phyloP scores from a whole-genome alignment of 2,113 vertebrate genomes.

The Proteles cristata region DNA sequence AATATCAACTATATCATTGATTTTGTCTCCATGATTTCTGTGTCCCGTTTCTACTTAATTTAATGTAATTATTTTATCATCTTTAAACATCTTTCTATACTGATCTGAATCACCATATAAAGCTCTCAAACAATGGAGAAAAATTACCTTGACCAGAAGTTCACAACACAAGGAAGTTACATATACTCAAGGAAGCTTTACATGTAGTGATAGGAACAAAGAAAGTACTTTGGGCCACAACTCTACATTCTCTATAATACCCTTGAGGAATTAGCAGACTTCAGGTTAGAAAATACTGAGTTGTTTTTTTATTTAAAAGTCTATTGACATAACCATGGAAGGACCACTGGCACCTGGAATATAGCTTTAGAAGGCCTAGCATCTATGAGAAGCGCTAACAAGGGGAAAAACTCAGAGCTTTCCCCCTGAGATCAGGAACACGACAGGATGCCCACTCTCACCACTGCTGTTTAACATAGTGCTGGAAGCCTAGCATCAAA shows the following conservation, averaged over 20 bases:
- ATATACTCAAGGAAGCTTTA: not conserved
- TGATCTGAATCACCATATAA: not conserved
- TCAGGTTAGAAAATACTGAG: not conserved
- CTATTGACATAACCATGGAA: not conserved
- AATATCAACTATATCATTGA: not conserved
- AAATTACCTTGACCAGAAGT: not conserved
- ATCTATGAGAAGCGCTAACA: too few species aligned
- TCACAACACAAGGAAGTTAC: not conserved
- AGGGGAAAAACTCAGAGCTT: too few species aligned
- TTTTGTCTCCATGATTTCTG: not conserved
- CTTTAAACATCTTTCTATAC: not conserved
- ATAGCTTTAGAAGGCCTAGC: not conserved
- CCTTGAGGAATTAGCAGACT: not conserved
- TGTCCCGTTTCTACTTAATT: not conserved
- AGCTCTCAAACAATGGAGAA: conserved; percentile 15
- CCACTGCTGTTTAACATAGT: too few species aligned
- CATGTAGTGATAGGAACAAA: not conserved
- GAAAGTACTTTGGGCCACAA: not conserved
- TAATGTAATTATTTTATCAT: not conserved
- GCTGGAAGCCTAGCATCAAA: too few species aligned
- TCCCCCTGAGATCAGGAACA: too few species aligned
- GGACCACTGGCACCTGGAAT: not conserved
- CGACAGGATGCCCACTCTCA: too few species aligned
- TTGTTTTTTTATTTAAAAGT: conserved; percentile 8
- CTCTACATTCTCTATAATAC: not conserved